A percentile compares a stretch with the other conserved stretches of the same genome.
These are phyloP conservation scores for Lanius collurio DNA, from an alignment of 2,113 vertebrate species.

Conservation along the genomic window DNA sequence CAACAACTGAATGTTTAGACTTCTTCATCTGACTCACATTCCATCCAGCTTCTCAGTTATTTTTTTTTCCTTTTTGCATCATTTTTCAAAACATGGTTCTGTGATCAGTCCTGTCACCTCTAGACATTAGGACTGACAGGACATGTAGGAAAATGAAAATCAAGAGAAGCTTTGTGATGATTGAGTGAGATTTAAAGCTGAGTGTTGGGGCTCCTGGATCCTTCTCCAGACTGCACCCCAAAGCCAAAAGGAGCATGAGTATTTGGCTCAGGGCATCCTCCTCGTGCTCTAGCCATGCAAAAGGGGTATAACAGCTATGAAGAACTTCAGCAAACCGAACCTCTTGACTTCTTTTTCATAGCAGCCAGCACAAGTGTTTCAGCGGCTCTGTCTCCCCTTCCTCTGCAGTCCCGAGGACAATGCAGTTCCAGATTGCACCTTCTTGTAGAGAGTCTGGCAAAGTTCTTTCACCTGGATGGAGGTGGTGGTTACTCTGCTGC, in stretches of 20 bases:
- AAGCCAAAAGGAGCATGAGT: fast-evolving
- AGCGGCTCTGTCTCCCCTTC: background rate
- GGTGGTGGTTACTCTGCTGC: background rate
- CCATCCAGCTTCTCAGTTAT: background rate
- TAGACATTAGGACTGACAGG: background rate
- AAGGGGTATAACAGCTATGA: background rate
- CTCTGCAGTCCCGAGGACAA: background rate
- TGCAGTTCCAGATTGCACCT: background rate
- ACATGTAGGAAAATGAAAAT: background rate
- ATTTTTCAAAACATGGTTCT: background rate
- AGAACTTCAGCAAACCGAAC: background rate
- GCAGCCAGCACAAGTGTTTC: background rate
- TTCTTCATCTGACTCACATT: background rate
- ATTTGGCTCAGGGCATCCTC: background rate
- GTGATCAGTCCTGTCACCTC: background rate
- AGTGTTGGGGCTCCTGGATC: background rate
- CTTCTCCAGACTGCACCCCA: background rate
- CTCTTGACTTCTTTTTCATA: background rate
- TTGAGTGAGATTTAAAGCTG: background rate
- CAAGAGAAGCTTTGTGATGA: background rate
- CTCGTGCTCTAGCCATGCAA: fast-evolving
- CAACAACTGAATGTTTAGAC: background rate
- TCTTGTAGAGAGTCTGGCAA: background rate
- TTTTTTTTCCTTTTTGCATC: background rate
- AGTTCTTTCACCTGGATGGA: background rate